Base-by-base conservation (phyloP, 2,888 invertebrate species). In the Drosophila pseudotalamancana region DNA sequence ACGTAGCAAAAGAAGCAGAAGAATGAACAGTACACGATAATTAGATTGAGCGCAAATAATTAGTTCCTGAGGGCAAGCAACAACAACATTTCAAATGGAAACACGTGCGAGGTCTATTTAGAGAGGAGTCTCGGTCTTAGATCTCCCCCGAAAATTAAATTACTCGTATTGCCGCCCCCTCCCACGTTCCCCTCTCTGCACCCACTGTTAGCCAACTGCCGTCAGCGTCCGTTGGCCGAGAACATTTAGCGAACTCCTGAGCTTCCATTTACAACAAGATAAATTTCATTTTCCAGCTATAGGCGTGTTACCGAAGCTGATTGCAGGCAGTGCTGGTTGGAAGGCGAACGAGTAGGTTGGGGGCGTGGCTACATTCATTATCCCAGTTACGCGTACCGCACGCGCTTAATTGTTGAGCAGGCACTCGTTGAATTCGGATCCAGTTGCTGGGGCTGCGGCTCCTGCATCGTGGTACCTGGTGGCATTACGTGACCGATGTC, bases 391-490 rank as follows among this genome's bases (percentile, higher is more conserved):
- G 27, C 61, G 48, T 14, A 42, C 12, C 39, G 50, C 50, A 55
- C 48, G 61, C 64, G 60, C n/a, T 61, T 73, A 65, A 73, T 75
- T 73, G 59, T 71, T 45, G 62, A 39, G 37, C 46, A 32, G 45
- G 23, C 27, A 25, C 11, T 29, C n/a, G 27, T n/a, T 39, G 39
- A 12, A n/a, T 40, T 40, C 29, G 50, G 29, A 31, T 37, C 32
- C 34, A 25, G 49, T 32, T 45, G 16, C 25, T 48, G 34, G 16
- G 6, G 18, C 11, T 35, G 34, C 31, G 45, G 32, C 29, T 46
- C 34, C 34, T 16, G 50, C 34, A 50, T 45, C 8, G 12, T 34
- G 25, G 31, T 31, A 53, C 43, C 43, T 43, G 54, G 16, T 42
- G 66, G n/a, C n/a, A 32, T 34, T 63, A 64, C 65, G 65, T 64